These are phyloP conservation scores for Hydropotes inermis DNA, from an alignment of 2,113 vertebrate species.

Conservation along the genomic window DNA sequence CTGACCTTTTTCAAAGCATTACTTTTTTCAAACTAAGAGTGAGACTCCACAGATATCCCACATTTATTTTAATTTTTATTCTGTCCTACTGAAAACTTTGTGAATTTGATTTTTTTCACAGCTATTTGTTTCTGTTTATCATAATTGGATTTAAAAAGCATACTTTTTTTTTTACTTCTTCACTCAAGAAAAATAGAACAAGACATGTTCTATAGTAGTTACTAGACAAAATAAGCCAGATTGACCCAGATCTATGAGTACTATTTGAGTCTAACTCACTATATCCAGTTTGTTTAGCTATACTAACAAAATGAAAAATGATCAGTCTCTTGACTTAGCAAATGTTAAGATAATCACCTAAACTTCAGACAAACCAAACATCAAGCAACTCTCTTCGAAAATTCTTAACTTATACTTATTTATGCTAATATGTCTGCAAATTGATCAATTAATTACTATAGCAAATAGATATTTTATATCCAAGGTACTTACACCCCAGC, in stretches of 20 bases:
- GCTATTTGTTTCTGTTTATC: background rate
- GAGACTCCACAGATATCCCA: background rate
- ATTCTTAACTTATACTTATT: background rate
- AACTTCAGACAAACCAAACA: background rate
- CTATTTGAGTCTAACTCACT: background rate
- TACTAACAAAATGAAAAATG: background rate
- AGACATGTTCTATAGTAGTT: background rate
- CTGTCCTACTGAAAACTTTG: background rate
- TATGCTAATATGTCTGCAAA: background rate
- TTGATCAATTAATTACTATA: background rate
- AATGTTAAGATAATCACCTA: background rate
- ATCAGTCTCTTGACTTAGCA: background rate
- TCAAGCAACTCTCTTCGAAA: background rate
- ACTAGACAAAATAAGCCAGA: background rate
- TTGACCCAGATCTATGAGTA: background rate
- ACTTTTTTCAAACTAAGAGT: background rate
- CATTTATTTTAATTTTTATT: background rate
- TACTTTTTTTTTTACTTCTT: background rate
- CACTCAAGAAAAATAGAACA: background rate
- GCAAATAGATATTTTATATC: background rate
- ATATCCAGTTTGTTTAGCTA: background rate
- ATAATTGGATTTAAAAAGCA: background rate
- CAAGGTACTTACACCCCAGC: background rate
- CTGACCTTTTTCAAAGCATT: background rate
- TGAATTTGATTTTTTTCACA: background rate